These are phyloP conservation scores for Notoglanidium macrostoma DNA, from an alignment of 2,797 vertebrate species.

Conservation along the genomic window DNA sequence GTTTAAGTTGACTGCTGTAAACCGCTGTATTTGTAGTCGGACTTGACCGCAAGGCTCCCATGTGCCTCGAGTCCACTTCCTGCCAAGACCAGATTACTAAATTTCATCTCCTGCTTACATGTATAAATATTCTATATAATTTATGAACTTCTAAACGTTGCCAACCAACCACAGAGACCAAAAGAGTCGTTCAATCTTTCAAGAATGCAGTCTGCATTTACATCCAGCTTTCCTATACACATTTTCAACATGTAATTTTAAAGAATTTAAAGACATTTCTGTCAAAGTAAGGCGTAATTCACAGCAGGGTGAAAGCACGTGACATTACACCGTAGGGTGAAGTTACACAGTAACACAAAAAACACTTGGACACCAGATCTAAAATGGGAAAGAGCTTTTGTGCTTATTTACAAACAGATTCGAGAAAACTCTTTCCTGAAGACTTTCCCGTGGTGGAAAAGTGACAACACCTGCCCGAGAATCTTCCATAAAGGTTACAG, in stretches of 20 bases:
- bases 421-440: background rate
- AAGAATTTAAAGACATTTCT: background rate
- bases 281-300: background rate
- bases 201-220: background rate
- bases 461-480: background rate
- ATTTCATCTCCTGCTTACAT: background rate
- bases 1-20: background rate
- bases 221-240: background rate
- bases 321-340: too few species aligned
- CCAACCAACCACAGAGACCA: background rate
- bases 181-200: constrained; percentile 1
- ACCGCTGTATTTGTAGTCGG: background rate
- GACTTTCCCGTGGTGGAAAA: background rate
- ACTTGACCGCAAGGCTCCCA: background rate
- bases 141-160: background rate
- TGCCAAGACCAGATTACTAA: background rate
- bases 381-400: background rate
- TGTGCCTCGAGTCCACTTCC: background rate
- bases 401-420: too few species aligned
- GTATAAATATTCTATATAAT: background rate
- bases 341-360: background rate
- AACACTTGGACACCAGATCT: background rate
- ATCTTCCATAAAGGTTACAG: background rate
- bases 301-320: background rate
- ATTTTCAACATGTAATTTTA: background rate